These are phyloP conservation scores for Neopipo cinnamomea DNA, from an alignment of 2,113 vertebrate genomes.

Conservation along the genomic window DNA sequence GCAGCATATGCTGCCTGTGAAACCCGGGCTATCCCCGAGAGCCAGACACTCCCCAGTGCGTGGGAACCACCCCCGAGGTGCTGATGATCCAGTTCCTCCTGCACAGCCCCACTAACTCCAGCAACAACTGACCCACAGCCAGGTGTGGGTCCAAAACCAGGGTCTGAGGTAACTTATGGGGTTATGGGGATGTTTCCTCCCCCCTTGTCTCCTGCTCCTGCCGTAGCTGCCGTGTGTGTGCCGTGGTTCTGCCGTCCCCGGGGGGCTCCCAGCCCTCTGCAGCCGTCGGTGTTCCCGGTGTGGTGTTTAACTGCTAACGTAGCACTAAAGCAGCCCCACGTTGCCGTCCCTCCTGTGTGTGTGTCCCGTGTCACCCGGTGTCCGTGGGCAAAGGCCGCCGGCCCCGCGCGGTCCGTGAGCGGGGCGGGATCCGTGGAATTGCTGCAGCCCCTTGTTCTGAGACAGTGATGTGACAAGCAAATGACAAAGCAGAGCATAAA, in stretches of 20 bases:
- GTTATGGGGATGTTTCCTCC: neutral
- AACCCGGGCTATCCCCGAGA: neutral
- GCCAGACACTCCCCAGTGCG: neutral
- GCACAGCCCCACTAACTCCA: neutral
- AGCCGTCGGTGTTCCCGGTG: neutral
- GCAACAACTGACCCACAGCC: neutral
- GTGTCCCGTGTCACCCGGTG: neutral
- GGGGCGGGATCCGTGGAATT: neutral
- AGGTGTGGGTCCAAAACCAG: neutral
- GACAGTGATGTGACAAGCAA: neutral
- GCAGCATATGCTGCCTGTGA: fast-evolving
- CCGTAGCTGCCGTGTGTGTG: neutral
- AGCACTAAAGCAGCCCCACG: neutral
- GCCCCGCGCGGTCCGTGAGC: neutral
- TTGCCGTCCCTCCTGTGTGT: neutral
- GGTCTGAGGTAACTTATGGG: fast-evolving
- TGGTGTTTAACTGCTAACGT: neutral
- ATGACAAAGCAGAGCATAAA: neutral
- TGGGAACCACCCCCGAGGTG: neutral
- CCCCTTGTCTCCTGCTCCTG: neutral
- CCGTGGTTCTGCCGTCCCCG: neutral
- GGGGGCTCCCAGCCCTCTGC: neutral
- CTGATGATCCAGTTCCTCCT: fast-evolving
- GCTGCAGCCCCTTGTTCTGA: neutral
- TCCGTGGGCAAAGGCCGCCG: neutral